Base-by-base conservation (phyloP, 1,140 invertebrate species). In the Drosophila ercepeae region DNA sequence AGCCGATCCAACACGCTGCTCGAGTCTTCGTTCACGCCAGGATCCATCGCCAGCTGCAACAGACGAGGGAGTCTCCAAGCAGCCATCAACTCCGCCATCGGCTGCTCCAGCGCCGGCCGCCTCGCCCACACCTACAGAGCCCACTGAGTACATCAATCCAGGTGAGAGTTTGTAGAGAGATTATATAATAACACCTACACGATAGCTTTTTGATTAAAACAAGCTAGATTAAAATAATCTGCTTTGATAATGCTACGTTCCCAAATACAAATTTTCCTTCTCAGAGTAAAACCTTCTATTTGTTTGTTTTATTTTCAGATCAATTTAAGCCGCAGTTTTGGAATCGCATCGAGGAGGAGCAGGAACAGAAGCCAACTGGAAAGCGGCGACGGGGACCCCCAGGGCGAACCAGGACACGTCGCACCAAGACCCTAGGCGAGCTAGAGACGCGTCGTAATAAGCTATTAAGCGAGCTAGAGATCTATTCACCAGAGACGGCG, bases 121-220 rank as follows among this genome's bases (percentile, higher is more conserved):
- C 18, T 86, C 81, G 14, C 70, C 79, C 1, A 75, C 81, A 11
- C 82, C 82, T 5, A 64, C 64, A 25, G 81, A 88, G 23, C n/a
- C 25, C 13, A 46, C 23, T 5, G 79, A 82, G 14, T 86, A 68
- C 19, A 60, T 64, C 9, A 65, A 77, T 23, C 8, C 29, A 82
- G 82, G 82, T 86, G 50, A 51, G 41, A 32, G 36, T n/a, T n/a
- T n/a, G n/a, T n/a, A n/a, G n/a, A n/a, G n/a, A n/a, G n/a, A 64
- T 64, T 64, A 46, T 48, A 64, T 60, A 64, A 64, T 11, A 39
- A 21, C 21, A 3, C 19, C 19, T 39, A 41, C 34, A 19, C 6
- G 51, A 54, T 54, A 42, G 13, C 36, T 42, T 7, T 19, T 21
- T 36, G 9, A 25, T 14, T 11, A 58, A 23, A 11, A 11, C 6